Evolutionary conservation across 2,113 vertebrate genomes (phyloP).

Genomic region (Chrysemys picta): DNA sequence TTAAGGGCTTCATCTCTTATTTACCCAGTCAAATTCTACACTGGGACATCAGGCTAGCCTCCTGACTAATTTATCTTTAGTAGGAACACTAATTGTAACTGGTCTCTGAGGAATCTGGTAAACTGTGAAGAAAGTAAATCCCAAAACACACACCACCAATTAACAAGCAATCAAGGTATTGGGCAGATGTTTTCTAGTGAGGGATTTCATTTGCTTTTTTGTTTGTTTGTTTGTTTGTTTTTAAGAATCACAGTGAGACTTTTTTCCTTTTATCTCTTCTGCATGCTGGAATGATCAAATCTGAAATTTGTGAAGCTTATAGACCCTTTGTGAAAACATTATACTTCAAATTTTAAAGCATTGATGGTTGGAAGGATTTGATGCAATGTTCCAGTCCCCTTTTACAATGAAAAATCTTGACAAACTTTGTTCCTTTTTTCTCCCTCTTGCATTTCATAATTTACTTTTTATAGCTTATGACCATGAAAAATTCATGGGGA

Average conservation of each 20-base stretch:
- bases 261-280: not conserved
- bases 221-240: not conserved
- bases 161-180: constrained; percentile 39
- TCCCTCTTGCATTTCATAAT: not conserved
- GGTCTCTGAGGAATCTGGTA: constrained; percentile 1
- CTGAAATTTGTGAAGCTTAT: not conserved
- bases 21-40: not conserved
- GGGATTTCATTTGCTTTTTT: not conserved
- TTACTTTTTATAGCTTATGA: not conserved
- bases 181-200: not conserved
- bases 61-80: constrained; percentile 23
- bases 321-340: not conserved
- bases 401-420: not conserved
- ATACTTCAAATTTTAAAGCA: not conserved
- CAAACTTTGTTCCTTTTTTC: not conserved
- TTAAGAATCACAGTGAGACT: not conserved
- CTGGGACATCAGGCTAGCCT: not conserved
- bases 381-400: not conserved
- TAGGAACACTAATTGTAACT: constrained; percentile 41
- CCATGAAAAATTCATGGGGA: not conserved
- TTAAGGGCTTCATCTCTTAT: constrained; percentile 36
- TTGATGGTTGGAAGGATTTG: not conserved
- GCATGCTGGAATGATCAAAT: not conserved
- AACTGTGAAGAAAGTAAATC: constrained; percentile 41
- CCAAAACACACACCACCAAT: constrained; percentile 23